Conservation (phyloP, 2,113 vertebrate genomes). For the Benitochromis conjunctus region DNA sequence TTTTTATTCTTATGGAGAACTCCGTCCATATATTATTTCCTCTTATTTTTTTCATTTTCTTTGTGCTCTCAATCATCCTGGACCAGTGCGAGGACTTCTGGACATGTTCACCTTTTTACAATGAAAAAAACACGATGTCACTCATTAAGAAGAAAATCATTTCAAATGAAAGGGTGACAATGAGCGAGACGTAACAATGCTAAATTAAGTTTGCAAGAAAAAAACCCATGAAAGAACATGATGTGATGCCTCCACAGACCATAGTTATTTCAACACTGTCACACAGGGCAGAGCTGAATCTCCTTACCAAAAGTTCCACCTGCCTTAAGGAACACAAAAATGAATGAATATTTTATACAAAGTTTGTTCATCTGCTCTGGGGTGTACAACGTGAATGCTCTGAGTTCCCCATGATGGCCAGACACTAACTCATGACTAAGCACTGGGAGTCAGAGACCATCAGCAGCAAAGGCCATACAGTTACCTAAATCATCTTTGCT, state of each 20-base stretch:
- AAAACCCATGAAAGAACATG: not conserved
- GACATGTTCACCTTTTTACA: not conserved
- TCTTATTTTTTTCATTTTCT: not conserved
- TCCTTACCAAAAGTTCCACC: not conserved
- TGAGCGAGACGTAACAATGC: not conserved
- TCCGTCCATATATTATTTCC: not conserved
- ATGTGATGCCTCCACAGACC: not conserved
- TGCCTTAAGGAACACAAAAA: not conserved
- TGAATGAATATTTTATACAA: not conserved
- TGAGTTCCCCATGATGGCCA: not conserved
- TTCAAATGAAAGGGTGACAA: not conserved
- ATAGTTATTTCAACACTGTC: not conserved
- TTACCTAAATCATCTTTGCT: no score
- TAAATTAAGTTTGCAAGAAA: not conserved
- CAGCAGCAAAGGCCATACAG: not conserved
- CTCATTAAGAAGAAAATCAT: not conserved
- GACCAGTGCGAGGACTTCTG: not conserved
- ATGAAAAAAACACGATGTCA: not conserved
- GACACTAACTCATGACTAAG: not conserved
- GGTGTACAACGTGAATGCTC: not conserved
- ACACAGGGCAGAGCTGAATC: not conserved
- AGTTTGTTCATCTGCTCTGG: not conserved
- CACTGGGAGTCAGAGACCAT: not conserved
- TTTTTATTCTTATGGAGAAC: not conserved
- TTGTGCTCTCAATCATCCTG: not conserved